Evolutionary conservation across 2,888 invertebrate genomes (phyloP), one percentile per base, ranked within the genome.

Genomic region (Gryllus longicercus): DNA sequence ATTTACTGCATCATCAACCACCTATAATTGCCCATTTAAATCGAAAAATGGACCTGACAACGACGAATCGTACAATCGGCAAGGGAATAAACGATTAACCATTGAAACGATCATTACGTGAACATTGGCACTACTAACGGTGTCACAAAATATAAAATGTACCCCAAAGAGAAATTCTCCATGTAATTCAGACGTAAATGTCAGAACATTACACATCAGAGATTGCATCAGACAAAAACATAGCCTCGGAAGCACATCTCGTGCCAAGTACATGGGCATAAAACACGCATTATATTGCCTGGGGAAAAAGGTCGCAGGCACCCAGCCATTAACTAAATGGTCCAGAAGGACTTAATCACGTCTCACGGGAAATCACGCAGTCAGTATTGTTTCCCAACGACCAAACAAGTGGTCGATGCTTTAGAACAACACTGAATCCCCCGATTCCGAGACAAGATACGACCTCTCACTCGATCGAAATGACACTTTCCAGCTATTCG

Each of bases 131-230:
- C 38, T 38, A 38, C 38, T 38, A 38, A 38, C 38, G 38, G 38
- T 38, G 38, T 38, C 38, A 38, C 38, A 38, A 38, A 38, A 38
- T 38, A 38, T 38, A 38, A 38, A 38, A 38, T 38, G 38, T 38
- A 38, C 38, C 38, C 63, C 16, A 63, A 63, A 63, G 63, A 63
- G 63, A 63, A 63, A 63, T 63, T 63, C 63, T n/a, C 63, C 63
- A 63, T 63, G 63, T 63, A 63, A 63, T 63, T 63, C 63, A 63
- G 63, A 63, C 63, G 63, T 63, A 63, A 63, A 63, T 63, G 63
- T 63, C 63, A 63, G n/a, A 63, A 63, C 63, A n/a, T n/a, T n/a
- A n/a, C 63, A n/a, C 16, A 38, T 63, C 14, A 63, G 63, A 63
- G 63, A 63, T 63, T 18, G n/a, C 63, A 63, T 63, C 63, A n/a